Evolutionary conservation across 2,113 vertebrate species (phyloP), one percentile per base, ranked within the genome.

Genomic region (Xenus cinereus): DNA sequence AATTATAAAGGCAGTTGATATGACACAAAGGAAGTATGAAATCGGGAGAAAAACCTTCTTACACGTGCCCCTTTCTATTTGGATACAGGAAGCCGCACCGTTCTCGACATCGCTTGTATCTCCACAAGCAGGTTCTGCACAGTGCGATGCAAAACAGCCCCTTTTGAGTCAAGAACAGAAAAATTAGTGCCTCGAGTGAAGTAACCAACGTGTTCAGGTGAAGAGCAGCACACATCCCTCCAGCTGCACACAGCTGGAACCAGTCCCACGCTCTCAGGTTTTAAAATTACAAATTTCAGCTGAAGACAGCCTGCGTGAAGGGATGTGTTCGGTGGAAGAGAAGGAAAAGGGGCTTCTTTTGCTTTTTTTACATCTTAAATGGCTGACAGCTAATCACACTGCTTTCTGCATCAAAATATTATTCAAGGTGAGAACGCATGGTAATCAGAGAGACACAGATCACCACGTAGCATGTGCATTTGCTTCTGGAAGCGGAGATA

Each of bases 401-500:
- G 72, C 39, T 53, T 89, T 60, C 89, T 90, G 66, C 93, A 71
- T 62, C 72, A 87, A 83, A 96, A 84, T 51, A 84, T 77, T 57
- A n/a, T 67, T 82, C 87, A 90, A 91, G 85, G 86, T 77, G 89
- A 87, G 81, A 43, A 94, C 4, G 19, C n/a, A 39, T 5, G 35
- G 88, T 56, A 82, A 95, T 95, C 96, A 88, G 91, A 96, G 51
- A 88, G n/a, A 90, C 51, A 45, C 81, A 84, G 89, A 97, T 95
- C 81, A 77, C 59, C 81, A 83, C 4, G 11, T 30, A 67, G 62
- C 75, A 94, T 77, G 72, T 74, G 73, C 87, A 45, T 62, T 92
- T 67, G 35, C 92, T 97, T 95, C 95, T 97, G 97, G 91, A 97
- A 96, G 90, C 15, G 6, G 91, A 97, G 93, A 96, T 95, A 96